Percentiles rank a stretch among this genome's conserved stretches.
phyloP scores from a whole-genome alignment of 2,797 vertebrate genomes.

The Muraenolepis orangiensis region DNA sequence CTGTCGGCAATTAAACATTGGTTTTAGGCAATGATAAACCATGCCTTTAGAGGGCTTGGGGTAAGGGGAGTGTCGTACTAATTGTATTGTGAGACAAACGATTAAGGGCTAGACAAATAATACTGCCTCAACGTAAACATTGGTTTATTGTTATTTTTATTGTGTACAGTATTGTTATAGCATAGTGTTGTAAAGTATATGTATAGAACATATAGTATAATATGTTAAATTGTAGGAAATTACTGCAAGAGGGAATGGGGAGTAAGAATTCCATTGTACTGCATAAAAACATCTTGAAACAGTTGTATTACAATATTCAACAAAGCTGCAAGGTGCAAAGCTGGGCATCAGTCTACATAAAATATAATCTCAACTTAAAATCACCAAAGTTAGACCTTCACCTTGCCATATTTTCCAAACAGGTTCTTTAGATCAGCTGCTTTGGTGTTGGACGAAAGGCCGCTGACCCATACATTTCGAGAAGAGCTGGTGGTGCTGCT shows the following conservation, averaged over 20 bases:
- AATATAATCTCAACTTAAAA: not conserved
- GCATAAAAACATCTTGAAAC: too few species aligned
- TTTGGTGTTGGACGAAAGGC: conserved; percentile 96
- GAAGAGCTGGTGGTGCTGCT: conserved; percentile 83
- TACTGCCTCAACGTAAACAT: too few species aligned
- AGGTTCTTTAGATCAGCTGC: conserved; percentile 98
- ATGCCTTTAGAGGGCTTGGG: not conserved
- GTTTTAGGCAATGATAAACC: not conserved
- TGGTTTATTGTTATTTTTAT: too few species aligned
- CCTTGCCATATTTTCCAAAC: conserved; percentile 99
- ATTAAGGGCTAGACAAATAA: not conserved
- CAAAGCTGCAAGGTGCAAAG: not conserved
- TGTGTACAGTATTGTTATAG: too few species aligned
- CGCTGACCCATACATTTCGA: conserved; percentile 97
- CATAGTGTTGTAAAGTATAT: too few species aligned
- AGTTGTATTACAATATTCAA: not conserved
- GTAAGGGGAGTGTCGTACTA: not conserved
- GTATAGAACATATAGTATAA: too few species aligned
- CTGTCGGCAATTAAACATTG: conserved; percentile 57
- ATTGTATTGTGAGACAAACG: not conserved
- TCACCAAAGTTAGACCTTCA: conserved; percentile 47
- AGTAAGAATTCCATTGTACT: too few species aligned
- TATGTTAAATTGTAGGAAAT: too few species aligned
- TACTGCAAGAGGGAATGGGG: too few species aligned
- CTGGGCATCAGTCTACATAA: not conserved